phyloP scores from a whole-genome alignment of 2,797 vertebrate species.

The Cirrhinus molitorella region DNA sequence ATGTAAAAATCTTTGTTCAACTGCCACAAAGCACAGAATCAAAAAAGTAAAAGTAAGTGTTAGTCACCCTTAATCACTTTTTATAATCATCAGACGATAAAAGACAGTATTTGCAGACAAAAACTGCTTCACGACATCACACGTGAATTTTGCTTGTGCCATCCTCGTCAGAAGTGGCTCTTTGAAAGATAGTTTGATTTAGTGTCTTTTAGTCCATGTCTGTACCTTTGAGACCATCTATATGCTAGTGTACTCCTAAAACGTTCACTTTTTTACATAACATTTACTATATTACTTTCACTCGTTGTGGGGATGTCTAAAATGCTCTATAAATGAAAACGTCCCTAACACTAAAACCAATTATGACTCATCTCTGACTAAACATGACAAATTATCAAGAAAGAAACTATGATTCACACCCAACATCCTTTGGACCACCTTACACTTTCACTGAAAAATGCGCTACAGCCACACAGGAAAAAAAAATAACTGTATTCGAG shows the following conservation, averaged over 20 bases:
- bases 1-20: neutral
- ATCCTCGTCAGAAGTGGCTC: neutral
- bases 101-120: neutral
- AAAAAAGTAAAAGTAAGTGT: neutral
- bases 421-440: neutral
- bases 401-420: neutral
- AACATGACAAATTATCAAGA: neutral
- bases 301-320: neutral
- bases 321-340: neutral
- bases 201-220: neutral
- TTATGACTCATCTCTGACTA: neutral
- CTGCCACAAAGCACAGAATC: neutral
- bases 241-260: neutral
- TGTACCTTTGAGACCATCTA: neutral
- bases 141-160: neutral
- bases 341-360: no score
- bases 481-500: neutral
- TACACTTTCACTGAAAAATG: neutral
- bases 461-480: neutral
- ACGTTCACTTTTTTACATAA: neutral
- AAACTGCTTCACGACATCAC: neutral
- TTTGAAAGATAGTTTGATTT: neutral
- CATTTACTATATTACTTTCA: neutral
- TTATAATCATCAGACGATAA: neutral
- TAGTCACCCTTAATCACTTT: neutral